Evolutionary conservation across 1,140 invertebrate genomes (phyloP).

Genomic region (Solen grandis): DNA sequence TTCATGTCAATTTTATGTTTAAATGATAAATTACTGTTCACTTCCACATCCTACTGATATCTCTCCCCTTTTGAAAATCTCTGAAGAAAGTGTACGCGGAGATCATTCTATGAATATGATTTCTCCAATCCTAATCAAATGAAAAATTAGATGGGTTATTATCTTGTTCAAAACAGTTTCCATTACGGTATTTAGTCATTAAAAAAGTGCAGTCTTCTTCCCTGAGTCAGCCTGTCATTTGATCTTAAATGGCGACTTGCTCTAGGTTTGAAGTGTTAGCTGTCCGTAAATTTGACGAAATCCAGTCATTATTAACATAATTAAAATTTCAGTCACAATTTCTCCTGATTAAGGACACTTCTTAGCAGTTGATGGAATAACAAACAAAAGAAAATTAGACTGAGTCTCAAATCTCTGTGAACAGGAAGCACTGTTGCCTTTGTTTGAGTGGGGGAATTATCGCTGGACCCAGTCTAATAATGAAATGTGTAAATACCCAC

Average conservation of each 20-base stretch:
- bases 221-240: not conserved
- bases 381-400: conserved; percentile 17
- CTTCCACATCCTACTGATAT: no score
- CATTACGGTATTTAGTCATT: not conserved
- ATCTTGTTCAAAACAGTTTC: not conserved
- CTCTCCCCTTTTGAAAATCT: no score
- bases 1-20: no score
- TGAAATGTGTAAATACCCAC: conserved; percentile 33
- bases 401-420: conserved; percentile 10
- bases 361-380: conserved; percentile 1
- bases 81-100: no score
- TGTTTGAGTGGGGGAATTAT: conserved; percentile 27
- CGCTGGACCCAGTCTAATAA: conserved; percentile 24
- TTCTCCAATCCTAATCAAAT: no score
- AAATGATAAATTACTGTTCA: no score
- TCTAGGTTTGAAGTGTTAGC: not conserved
- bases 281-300: not conserved
- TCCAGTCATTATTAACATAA: not conserved
- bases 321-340: not conserved
- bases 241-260: not conserved
- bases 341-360: not conserved
- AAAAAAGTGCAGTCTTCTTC: no score
- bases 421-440: conserved; percentile 42
- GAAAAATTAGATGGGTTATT: not conserved
- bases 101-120: no score